Base-by-base conservation (phyloP, 2,113 vertebrate species). In the Terrapene triunguis region DNA sequence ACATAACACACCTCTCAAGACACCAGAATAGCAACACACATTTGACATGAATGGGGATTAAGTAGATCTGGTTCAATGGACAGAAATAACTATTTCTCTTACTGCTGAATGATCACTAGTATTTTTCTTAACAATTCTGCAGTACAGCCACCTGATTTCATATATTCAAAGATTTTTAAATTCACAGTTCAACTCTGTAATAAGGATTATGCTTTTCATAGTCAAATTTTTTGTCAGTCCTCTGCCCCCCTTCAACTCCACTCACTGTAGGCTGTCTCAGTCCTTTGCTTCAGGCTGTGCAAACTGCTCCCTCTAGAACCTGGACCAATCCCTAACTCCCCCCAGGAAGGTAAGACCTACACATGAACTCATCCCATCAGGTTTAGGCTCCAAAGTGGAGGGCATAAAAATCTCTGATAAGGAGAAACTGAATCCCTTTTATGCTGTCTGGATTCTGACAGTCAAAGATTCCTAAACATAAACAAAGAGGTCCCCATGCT, bases 251-350 rank as follows among this genome's bases (percentile, higher is more conserved):
- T 74, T 51, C 84, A 65, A 1, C 51, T 82, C 8, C 55, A 17
- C 32, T 88, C 44, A 51, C 22, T 85, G 42, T 84, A 94, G 91
- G 21, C 5, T 89, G 81, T 88, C 38, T 88, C 79, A 76, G 65
- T 16, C 21, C 55, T 96, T 89, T 87, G 90, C 89, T 51, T 84
- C 72, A 89, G 86, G 72, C 48, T 80, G 2, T 16, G 84, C 0
- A 69, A 95, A 93, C 38, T 83, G 82, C 78, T 92, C 85, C 92
- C 51, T 79, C 74, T 88, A 87, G 92, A 96, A 90, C 4, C 74
- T 54, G 35, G 89, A 22, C 88, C 78, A 32, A 81, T 54, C 90
- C 62, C 57, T 89, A 22, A n/a, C 22, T 38, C 29, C 17, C 69
- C 24, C 84, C 50, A 80, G 69, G 87, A 78, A 69, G 35, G 32